These are phyloP conservation scores for Dendropsophus ebraccatus DNA, from an alignment of 2,113 vertebrate genomes.

Conservation along the genomic window DNA sequence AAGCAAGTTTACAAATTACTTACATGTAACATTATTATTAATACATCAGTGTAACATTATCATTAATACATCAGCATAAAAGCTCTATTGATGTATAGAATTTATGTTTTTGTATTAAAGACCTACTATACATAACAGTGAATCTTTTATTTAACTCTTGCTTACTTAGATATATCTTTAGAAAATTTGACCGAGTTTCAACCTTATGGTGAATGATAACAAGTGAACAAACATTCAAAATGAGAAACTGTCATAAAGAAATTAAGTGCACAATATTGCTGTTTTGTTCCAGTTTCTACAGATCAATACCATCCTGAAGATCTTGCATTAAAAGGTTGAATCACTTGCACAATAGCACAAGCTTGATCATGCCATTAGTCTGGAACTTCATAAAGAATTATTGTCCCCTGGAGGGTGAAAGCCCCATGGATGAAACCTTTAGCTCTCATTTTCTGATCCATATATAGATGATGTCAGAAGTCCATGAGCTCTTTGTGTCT, in stretches of 20 bases:
- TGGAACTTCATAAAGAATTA: constrained; percentile 29
- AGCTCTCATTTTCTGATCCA: constrained; percentile 3
- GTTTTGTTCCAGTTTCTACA: constrained; percentile 15
- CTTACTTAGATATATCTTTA: background rate
- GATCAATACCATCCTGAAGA: constrained; percentile 31
- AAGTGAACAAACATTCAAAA: constrained; percentile 22
- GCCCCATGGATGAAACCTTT: constrained; percentile 25
- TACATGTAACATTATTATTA: no score
- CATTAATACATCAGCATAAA: background rate
- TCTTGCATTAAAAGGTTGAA: constrained; percentile 23
- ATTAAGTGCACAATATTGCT: constrained; percentile 38
- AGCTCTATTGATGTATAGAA: background rate
- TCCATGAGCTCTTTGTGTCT: background rate
- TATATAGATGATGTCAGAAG: constrained; percentile 12
- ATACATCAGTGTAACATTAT: no score
- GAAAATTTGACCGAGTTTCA: background rate
- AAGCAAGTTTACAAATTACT: no score
- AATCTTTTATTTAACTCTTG: background rate
- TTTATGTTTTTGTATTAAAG: background rate
- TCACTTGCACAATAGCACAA: background rate
- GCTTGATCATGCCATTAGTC: constrained; percentile 21
- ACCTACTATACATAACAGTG: background rate
- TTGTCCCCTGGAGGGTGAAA: background rate
- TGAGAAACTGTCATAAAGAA: constrained; percentile 34
- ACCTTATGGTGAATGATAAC: no score